Conservation (phyloP, 2,113 vertebrate species). For the Mus pahari region DNA sequence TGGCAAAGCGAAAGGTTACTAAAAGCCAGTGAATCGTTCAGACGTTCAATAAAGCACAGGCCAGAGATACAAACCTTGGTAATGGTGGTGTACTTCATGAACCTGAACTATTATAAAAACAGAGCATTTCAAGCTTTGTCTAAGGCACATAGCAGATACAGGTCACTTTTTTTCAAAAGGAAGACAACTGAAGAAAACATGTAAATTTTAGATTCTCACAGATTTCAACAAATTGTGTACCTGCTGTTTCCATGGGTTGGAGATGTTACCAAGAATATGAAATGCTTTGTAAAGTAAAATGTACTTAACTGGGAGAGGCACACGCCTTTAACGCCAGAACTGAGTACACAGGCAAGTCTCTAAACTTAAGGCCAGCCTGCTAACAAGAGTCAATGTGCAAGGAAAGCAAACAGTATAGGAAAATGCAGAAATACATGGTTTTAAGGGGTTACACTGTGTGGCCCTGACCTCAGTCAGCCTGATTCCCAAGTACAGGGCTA, state of each 20-base stretch:
- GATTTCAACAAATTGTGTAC: neutral
- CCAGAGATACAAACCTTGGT: neutral
- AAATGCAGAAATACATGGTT: neutral
- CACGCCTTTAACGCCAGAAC: neutral
- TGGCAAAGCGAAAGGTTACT: neutral
- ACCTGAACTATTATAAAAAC: neutral
- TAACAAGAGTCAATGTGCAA: neutral
- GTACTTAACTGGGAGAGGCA: too few relatives aligned
- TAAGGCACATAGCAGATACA: neutral
- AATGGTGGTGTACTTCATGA: neutral
- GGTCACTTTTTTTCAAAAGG: neutral
- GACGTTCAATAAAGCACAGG: neutral
- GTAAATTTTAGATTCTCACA: neutral
- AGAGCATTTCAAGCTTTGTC: neutral
- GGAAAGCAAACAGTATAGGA: neutral
- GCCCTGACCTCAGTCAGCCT: neutral
- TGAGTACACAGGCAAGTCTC: neutral
- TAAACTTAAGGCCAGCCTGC: neutral
- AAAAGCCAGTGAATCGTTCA: neutral
- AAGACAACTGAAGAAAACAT: neutral
- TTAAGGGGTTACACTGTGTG: neutral
- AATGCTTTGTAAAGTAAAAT: neutral
- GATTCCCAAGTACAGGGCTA: neutral
- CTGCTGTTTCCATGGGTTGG: neutral
- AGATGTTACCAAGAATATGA: neutral